Base-by-base conservation (phyloP, 2,888 invertebrate genomes). In the Epinotia nisella region DNA sequence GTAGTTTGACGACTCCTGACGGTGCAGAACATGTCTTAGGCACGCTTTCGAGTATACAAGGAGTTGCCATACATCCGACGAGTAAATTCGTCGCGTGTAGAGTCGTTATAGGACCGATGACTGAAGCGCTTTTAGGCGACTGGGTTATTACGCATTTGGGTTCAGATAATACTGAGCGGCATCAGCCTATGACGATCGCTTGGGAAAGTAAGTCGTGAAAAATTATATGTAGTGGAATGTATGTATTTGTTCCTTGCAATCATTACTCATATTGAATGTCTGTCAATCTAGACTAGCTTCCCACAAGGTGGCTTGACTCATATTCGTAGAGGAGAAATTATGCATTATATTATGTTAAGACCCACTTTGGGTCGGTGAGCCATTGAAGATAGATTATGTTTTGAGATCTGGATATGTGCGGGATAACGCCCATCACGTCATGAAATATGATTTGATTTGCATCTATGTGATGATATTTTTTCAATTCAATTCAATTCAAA, bases 61-160 rank as follows among this genome's bases (percentile, higher is more conserved):
- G 75, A 65, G 65, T 75, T 11, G 39, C 61, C 5, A 58, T 75
- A 49, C 68, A 65, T 17, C 1, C 49, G 1, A 49, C 59, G 39
- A 69, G 61, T 45, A 75, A 72, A 49, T 72, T 72, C n/a, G 75
- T 72, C 45, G 64, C 75, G 1, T 88, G 88, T 67, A 81, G 79
- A 61, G 76, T 87, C 19, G 72, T 77, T 15, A 80, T 87, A 56
- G 81, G 79, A 3, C 81, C 85, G n/a, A 79, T 86, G 11, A 76
- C 79, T 11, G 41, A 13, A 0, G 60, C 70, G 0, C 76, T 79
- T 68, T 64, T 87, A 21, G 87, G 85, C 4, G 64, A 82, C 15
- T 88, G 88, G 88, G 74, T 76, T 13, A 58, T 73, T 41, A 51
- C 58, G 11, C 53, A 64, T n/a, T n/a, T 60, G 53, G 66, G 65